A percentile compares a stretch with the other conserved stretches of the same genome.
Evolutionary conservation across 1,140 invertebrate species (phyloP).

Genomic region (Teleopsis dalmanni): DNA sequence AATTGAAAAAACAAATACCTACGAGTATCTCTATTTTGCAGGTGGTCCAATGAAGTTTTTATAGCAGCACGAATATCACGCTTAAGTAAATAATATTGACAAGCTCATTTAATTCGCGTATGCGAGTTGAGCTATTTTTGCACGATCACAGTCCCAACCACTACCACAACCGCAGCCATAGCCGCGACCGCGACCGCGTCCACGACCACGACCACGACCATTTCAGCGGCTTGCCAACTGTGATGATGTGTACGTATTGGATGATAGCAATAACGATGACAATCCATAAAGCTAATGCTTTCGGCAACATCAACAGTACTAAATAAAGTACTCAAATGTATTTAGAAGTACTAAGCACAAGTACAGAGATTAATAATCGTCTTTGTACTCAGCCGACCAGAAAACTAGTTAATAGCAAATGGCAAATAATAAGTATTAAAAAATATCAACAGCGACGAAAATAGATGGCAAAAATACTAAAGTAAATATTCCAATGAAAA

Average conservation of each 20-base stretch:
- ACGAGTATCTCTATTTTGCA: constrained; percentile 1
- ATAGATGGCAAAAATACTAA: no score
- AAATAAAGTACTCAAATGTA: constrained; percentile 43
- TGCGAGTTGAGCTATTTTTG: no score
- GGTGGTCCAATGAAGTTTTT: constrained; percentile 4
- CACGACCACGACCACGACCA: background rate
- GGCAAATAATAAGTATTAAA: constrained; percentile 13
- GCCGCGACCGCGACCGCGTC: background rate
- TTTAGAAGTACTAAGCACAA: constrained; percentile 43
- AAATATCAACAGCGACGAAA: no score
- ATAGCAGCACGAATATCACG: background rate
- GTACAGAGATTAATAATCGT: constrained; percentile 43
- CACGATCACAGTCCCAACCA: background rate
- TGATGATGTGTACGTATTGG: background rate
- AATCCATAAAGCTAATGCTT: constrained; percentile 1
- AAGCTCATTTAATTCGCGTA: constrained; percentile 16
- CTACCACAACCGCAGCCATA: background rate
- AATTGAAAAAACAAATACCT: no score
- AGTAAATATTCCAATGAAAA: no score
- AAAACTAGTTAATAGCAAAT: constrained; percentile 39
- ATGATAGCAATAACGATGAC: background rate
- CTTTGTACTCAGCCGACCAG: constrained; percentile 43
- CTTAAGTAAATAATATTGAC: constrained; percentile 12
- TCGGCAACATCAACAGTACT: constrained; percentile 37
- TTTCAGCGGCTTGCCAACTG: background rate